Conservation (phyloP, 2,113 vertebrate species). For the Columbina picui region DNA sequence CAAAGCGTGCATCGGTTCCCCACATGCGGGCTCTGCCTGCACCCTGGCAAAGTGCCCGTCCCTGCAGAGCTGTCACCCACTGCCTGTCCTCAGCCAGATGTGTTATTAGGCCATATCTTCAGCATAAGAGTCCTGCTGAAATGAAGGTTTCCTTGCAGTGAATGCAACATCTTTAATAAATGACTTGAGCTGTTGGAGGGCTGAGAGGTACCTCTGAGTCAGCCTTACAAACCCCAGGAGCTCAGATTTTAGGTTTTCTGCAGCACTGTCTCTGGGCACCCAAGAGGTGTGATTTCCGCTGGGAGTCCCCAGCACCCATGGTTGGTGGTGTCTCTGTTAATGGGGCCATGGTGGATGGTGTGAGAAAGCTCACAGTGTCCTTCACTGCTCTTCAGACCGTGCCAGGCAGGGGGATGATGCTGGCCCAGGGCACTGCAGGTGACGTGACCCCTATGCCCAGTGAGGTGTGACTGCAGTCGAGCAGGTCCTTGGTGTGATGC, state of each 20-base stretch:
- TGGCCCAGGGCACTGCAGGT: not conserved
- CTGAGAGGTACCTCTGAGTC: conserved; percentile 1
- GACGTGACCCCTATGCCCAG: accelerated
- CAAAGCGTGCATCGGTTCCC: not conserved
- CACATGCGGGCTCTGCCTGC: not conserved
- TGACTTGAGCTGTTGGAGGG: not conserved
- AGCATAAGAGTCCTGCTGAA: not conserved
- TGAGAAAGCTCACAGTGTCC: accelerated
- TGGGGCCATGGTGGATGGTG: accelerated
- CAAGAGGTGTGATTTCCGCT: accelerated
- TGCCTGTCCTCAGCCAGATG: not conserved
- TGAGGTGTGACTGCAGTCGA: accelerated
- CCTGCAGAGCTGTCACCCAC: not conserved
- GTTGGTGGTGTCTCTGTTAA: not conserved
- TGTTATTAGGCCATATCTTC: not conserved
- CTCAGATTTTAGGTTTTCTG: not conserved
- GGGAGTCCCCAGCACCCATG: not conserved
- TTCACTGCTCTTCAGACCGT: accelerated
- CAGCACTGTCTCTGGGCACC: not conserved
- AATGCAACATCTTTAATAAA: not conserved
- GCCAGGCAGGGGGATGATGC: not conserved
- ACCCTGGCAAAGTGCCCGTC: not conserved
- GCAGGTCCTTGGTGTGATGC: not conserved
- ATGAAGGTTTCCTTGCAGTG: not conserved
- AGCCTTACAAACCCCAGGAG: not conserved